phyloP scores from a whole-genome alignment of 2,113 vertebrate species.

The cattle (Bos taurus) region ARS-UCD2.0 NC_037329.1:20144001-20144500 shows the following conservation, averaged over 20 bases:
- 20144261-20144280: neutral
- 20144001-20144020: neutral
- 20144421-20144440: neutral
- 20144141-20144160: neutral
- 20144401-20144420: neutral
- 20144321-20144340: neutral
- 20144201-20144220: neutral
- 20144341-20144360: neutral
- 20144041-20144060: neutral
- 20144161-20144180: neutral
- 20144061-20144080: neutral
- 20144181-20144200: neutral
- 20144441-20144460: neutral
- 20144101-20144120: neutral
- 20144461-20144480: neutral
- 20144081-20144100: neutral
- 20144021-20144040: neutral
- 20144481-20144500: neutral
- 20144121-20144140: neutral
- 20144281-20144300: constrained; percentile 11
- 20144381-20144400: neutral
- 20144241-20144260: constrained; percentile 16
- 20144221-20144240: constrained; percentile 16
- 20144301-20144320: neutral
- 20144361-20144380: neutral